phyloP scores from a whole-genome alignment of 2,113 vertebrate species.

The Nymphicus hollandicus region DNA sequence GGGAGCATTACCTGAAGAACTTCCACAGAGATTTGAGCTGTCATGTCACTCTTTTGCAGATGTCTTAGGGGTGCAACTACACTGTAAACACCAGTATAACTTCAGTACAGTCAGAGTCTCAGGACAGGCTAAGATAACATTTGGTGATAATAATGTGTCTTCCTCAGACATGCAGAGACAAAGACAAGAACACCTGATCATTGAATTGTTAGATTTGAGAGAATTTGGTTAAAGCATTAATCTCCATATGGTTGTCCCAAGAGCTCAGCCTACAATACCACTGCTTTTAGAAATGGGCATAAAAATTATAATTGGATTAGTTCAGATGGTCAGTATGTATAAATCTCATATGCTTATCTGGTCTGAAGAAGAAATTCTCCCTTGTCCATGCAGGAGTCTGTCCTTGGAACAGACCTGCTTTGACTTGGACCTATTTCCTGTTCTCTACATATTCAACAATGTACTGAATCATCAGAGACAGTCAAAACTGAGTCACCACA shows the following conservation, averaged over 20 bases:
- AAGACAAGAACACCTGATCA: neutral
- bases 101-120: neutral
- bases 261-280: neutral
- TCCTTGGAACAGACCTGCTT: neutral
- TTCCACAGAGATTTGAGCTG: slow-evolving; percentile 31
- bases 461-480: neutral
- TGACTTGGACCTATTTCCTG: neutral
- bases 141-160: neutral
- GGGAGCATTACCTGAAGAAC: slow-evolving; percentile 1
- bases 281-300: neutral
- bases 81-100: neutral
- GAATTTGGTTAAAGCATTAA: neutral
- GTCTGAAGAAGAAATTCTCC: neutral
- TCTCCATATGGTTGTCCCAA: neutral
- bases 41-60: neutral
- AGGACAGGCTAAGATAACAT: neutral
- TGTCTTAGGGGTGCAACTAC: neutral
- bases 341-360: neutral
- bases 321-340: neutral
- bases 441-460: neutral
- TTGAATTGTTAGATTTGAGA: neutral
- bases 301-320: neutral
- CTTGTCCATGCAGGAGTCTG: neutral
- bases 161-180: neutral
- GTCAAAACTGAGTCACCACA: neutral